Conservation (phyloP, 2,113 vertebrate genomes). For the Microtus pennsylvanicus region DNA sequence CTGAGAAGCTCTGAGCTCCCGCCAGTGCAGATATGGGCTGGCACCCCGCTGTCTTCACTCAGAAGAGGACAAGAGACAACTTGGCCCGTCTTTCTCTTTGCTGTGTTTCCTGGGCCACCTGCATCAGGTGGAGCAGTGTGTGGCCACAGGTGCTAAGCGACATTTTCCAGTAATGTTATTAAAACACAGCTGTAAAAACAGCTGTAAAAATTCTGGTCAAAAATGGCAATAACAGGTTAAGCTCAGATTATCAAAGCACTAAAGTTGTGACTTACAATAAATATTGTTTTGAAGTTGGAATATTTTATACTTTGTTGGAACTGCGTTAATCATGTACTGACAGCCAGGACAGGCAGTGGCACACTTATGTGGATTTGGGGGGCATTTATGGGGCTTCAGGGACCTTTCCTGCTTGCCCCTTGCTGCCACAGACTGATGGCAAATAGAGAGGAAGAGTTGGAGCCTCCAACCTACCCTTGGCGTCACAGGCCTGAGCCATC, state of each 20-base stretch:
- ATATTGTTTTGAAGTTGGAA: neutral
- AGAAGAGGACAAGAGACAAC: neutral
- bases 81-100: neutral
- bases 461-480: fast-evolving
- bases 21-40: neutral
- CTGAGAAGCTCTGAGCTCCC: neutral
- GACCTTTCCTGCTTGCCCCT: neutral
- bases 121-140: neutral
- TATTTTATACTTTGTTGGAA: neutral
- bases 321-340: fast-evolving
- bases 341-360: neutral
- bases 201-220: neutral
- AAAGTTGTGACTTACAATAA: neutral
- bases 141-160: neutral
- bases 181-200: neutral
- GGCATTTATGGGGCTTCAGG: no score
- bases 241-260: neutral
- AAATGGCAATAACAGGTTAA: neutral
- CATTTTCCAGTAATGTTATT: neutral
- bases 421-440: neutral
- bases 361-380: fast-evolving
- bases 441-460: fast-evolving
- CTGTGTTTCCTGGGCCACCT: neutral
- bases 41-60: neutral
- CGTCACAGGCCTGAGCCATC: neutral